A percentile compares a stretch with the other conserved stretches of the same genome.
phyloP scores from a whole-genome alignment of 2,797 vertebrate species.

The Sebastes alutus region DNA sequence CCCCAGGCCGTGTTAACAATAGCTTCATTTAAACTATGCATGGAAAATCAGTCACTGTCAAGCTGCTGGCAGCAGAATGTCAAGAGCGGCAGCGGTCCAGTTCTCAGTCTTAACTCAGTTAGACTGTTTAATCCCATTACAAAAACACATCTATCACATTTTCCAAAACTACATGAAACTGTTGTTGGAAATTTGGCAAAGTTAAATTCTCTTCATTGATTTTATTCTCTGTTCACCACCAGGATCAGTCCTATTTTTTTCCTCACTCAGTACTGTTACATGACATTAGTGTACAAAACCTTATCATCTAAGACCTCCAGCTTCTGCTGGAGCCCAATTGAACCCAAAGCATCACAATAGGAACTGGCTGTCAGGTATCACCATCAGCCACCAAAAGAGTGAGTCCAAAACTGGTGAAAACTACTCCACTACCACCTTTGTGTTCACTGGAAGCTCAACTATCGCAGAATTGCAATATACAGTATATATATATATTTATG shows the following conservation, averaged over 20 bases:
- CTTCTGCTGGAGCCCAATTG: constrained; percentile 25
- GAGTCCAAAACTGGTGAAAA: not conserved
- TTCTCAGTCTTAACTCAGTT: constrained; percentile 49
- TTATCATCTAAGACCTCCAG: constrained; percentile 15
- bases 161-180: constrained; percentile 34
- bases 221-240: constrained; percentile 1
- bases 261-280: not conserved
- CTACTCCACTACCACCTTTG: constrained; percentile 1
- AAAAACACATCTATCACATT: constrained; percentile 51
- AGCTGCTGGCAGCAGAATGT: constrained; percentile 51
- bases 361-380: constrained; percentile 19
- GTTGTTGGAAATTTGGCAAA: constrained; percentile 33
- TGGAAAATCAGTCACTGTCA: constrained; percentile 60
- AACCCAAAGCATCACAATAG: constrained; percentile 10
- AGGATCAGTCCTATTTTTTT: not conserved
- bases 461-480: not conserved
- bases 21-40: constrained; percentile 56
- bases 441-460: constrained; percentile 11
- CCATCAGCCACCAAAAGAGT: not conserved
- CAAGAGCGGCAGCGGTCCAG: constrained; percentile 52
- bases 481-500: not conserved
- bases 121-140: constrained; percentile 58
- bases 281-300: not conserved
- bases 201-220: constrained; percentile 9
- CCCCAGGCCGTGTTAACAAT: constrained; percentile 54